Conservation (phyloP, 2,888 invertebrate genomes). For the Kuschelorhynchus macadamiae region DNA sequence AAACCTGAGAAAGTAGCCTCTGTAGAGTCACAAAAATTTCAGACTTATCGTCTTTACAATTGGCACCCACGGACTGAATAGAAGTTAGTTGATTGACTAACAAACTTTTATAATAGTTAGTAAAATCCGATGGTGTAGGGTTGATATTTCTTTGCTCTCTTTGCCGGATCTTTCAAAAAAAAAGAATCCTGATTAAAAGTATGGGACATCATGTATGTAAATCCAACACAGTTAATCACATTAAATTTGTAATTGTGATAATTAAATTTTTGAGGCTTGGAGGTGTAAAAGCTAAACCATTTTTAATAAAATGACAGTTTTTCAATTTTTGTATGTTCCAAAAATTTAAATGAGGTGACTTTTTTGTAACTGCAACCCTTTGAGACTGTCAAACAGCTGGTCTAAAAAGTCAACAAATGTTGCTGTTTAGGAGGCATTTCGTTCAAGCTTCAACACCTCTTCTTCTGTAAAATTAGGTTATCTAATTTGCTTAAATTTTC, state of each 20-base stretch:
- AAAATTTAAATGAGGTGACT: slow-evolving; percentile 29
- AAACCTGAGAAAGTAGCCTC: not conserved
- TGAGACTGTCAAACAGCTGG: too few relatives aligned
- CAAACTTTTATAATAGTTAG: slow-evolving; percentile 21
- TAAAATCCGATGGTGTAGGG: slow-evolving; percentile 20
- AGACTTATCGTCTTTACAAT: slow-evolving; percentile 18
- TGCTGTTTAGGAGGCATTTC: too few relatives aligned
- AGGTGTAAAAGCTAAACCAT: slow-evolving; percentile 8
- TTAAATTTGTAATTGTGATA: slow-evolving; percentile 29
- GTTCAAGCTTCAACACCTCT: too few relatives aligned
- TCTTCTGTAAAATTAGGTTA: too few relatives aligned
- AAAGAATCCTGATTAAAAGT: slow-evolving; percentile 42
- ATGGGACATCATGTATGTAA: slow-evolving; percentile 23
- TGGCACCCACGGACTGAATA: slow-evolving; percentile 19
- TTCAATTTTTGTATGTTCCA: slow-evolving; percentile 26
- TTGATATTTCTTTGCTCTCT: slow-evolving; percentile 29
- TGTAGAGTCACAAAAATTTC: not conserved
- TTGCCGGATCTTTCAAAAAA: slow-evolving; percentile 37
- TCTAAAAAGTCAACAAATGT: too few relatives aligned
- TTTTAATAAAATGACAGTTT: not conserved
- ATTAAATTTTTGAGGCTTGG: slow-evolving; percentile 33
- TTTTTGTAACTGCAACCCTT: slow-evolving; percentile 12
- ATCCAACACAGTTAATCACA: not conserved
- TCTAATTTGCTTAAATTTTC: slow-evolving; percentile 6
- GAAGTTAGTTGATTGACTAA: slow-evolving; percentile 31